Evolutionary conservation across 2,113 vertebrate species (phyloP).

Genomic region (Chroicocephalus ridibundus): DNA sequence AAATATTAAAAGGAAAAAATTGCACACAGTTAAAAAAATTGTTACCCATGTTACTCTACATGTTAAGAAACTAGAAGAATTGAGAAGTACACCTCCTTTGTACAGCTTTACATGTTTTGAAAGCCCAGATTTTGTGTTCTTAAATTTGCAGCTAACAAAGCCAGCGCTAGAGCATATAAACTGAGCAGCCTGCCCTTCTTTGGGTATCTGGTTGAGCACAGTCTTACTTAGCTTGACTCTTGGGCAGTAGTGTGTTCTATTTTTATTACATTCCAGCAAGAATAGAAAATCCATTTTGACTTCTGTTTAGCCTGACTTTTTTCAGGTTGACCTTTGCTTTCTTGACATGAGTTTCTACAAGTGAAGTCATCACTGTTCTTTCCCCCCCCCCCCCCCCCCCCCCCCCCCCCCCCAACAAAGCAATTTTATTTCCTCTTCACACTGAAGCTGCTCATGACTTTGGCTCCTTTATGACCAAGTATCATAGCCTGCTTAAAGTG

Average conservation of each 20-base stretch:
- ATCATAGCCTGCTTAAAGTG: neutral
- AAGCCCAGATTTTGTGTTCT: neutral
- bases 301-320: neutral
- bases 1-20: neutral
- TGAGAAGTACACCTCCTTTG: neutral
- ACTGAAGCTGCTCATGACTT: neutral
- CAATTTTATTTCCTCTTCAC: neutral
- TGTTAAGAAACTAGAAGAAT: neutral
- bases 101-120: neutral
- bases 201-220: neutral
- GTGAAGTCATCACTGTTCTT: neutral
- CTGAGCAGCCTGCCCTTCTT: neutral
- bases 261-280: neutral
- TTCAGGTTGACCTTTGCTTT: neutral
- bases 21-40: neutral
- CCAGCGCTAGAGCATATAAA: neutral
- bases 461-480: neutral
- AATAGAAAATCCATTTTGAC: neutral
- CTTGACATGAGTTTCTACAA: neutral
- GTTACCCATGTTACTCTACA: fast-evolving
- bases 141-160: neutral
- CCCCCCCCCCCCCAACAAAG: neutral
- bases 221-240: neutral
- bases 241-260: neutral
- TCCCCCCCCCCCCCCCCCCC: too few species aligned